Percentiles rank a stretch among this genome's conserved stretches.
Conservation (phyloP, 2,113 vertebrate species). For the Gymnobelideus leadbeateri region DNA sequence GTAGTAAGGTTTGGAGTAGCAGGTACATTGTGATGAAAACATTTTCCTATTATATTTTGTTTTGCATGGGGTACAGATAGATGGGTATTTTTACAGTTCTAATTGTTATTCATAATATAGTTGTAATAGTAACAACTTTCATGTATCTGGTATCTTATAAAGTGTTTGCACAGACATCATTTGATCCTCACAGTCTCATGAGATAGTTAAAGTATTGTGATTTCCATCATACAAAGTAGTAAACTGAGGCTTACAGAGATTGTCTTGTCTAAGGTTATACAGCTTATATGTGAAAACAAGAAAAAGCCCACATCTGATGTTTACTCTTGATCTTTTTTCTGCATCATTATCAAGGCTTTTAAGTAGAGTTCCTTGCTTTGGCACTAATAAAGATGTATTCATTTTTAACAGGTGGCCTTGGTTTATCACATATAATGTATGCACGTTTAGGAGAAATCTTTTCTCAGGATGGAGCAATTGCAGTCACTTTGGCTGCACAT, state of each 20-base stretch:
- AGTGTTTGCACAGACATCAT: neutral
- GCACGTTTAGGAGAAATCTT: constrained; percentile 92
- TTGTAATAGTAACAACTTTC: neutral
- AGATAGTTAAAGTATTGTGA: neutral
- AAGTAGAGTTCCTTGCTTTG: neutral
- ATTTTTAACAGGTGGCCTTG: constrained; percentile 90
- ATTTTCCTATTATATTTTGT: neutral
- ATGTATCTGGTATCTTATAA: neutral
- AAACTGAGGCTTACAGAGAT: neutral
- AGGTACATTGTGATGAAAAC: neutral
- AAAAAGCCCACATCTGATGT: neutral
- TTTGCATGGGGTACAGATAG: neutral
- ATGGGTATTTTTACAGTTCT: neutral
- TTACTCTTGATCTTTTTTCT: neutral
- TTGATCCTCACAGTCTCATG: neutral
- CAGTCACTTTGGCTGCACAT: constrained; percentile 95
- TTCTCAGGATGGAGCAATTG: constrained; percentile 90
- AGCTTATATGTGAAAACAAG: neutral
- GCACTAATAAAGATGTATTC: rapidly evolving
- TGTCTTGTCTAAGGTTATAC: neutral
- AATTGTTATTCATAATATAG: neutral
- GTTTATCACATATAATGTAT: constrained; percentile 96
- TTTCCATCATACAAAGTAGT: neutral
- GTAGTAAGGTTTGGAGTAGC: neutral
- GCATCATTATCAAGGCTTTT: neutral